Conservation (phyloP, 2,797 vertebrate genomes). For the Coregonus ussuriensis region DNA sequence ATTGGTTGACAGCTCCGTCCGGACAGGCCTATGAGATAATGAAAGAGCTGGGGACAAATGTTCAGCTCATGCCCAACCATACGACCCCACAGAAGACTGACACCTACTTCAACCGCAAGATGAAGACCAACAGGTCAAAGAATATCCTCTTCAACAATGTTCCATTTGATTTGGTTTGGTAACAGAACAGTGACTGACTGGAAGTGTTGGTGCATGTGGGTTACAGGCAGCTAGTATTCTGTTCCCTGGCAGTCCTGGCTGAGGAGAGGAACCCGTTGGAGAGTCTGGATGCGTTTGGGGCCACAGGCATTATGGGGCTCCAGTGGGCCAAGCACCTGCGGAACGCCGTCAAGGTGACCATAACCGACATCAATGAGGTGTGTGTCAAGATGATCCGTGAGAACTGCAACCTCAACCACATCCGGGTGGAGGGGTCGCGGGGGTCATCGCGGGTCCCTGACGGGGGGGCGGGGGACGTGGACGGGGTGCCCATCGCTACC, state of each 20-base stretch:
- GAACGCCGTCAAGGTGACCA: slow-evolving; percentile 87
- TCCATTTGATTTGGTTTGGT: background rate
- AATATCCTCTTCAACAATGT: background rate
- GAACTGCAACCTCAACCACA: slow-evolving; percentile 92
- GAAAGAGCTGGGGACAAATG: slow-evolving; percentile 90
- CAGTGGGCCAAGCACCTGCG: slow-evolving; percentile 96
- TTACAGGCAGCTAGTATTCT: slow-evolving; percentile 92
- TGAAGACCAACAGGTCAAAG: slow-evolving; percentile 94
- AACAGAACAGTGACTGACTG: background rate
- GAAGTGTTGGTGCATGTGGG: slow-evolving; percentile 6
- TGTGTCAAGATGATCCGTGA: slow-evolving; percentile 92
- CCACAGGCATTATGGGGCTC: slow-evolving; percentile 98
- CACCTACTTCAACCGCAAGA: slow-evolving; percentile 97
- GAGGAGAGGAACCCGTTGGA: slow-evolving; percentile 89
- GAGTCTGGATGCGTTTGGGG: slow-evolving; percentile 96
- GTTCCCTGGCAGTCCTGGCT: slow-evolving; percentile 86
- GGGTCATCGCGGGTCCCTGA: slow-evolving; percentile 66
- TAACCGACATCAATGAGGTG: slow-evolving; percentile 90
- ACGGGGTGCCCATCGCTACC: slow-evolving; percentile 66
- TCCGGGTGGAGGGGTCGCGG: slow-evolving; percentile 78
- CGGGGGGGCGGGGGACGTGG: slow-evolving; percentile 44
- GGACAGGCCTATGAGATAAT: slow-evolving; percentile 83
- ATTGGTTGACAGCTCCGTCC: slow-evolving; percentile 59
- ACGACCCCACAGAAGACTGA: slow-evolving; percentile 91
- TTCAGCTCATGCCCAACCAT: slow-evolving; percentile 93